Conservation (phyloP, 2,888 invertebrate genomes). For the Lypha dubia region DNA sequence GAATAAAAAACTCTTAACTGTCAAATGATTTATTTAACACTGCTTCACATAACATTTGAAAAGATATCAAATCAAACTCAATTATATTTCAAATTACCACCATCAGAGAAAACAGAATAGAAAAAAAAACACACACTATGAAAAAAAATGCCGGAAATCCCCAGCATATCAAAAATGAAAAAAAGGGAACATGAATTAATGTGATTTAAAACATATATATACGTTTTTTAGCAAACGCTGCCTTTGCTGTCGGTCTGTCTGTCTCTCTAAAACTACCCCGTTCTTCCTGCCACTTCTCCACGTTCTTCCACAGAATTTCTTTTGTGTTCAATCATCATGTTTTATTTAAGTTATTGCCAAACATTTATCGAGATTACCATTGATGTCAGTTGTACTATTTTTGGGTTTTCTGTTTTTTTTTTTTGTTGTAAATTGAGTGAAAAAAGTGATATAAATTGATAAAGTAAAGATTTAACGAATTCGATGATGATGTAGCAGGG, state of each 20-base stretch:
- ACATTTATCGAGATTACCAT: slow-evolving; percentile 70
- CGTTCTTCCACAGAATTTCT: neutral
- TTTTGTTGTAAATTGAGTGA: slow-evolving; percentile 32
- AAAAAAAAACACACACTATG: neutral
- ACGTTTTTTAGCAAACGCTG: slow-evolving; percentile 20
- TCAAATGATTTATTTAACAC: slow-evolving; percentile 71
- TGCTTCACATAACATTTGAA: slow-evolving; percentile 54
- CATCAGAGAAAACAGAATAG: slow-evolving; percentile 33
- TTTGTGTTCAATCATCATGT: slow-evolving; percentile 63
- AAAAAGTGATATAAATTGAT: slow-evolving; percentile 30
- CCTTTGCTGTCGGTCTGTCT: neutral
- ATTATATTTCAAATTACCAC: slow-evolving; percentile 67
- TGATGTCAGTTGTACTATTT: slow-evolving; percentile 56
- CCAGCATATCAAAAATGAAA: neutral
- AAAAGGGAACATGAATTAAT: slow-evolving; percentile 33
- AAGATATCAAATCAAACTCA: slow-evolving; percentile 69
- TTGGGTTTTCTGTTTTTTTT: neutral
- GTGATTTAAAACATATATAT: slow-evolving; percentile 52
- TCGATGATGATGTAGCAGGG: slow-evolving; percentile 23
- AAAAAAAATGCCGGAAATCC: neutral
- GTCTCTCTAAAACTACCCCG: neutral
- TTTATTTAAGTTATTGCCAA: slow-evolving; percentile 70
- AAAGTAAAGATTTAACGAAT: slow-evolving; percentile 31
- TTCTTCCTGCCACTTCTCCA: neutral
- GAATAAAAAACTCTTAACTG: slow-evolving; percentile 48